These are phyloP conservation scores for Hippopotamus amphibius DNA, from an alignment of 2,113 vertebrate species.

Conservation along the genomic window DNA sequence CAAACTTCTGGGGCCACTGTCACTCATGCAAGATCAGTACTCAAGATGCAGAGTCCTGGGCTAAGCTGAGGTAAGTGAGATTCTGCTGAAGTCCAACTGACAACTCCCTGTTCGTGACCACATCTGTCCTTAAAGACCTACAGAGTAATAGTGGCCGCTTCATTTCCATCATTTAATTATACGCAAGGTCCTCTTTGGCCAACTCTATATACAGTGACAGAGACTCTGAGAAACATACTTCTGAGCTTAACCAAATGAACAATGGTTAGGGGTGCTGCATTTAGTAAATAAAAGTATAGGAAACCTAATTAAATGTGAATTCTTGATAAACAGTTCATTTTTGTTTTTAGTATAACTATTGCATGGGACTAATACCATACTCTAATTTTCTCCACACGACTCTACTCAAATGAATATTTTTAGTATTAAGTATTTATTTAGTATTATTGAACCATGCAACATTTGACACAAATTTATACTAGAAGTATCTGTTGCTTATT, in stretches of 20 bases:
- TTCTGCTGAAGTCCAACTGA: background rate
- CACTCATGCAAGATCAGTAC: background rate
- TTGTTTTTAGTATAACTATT: background rate
- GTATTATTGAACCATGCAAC: background rate
- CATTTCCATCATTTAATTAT: background rate
- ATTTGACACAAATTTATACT: background rate
- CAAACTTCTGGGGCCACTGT: background rate
- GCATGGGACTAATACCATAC: background rate
- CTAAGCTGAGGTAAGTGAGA: background rate
- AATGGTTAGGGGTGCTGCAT: background rate
- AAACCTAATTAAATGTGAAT: background rate
- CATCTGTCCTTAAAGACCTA: background rate
- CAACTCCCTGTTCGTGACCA: background rate
- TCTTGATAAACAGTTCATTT: background rate
- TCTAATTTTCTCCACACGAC: background rate
- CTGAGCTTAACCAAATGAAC: background rate
- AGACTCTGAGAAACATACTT: background rate
- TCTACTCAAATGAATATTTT: background rate
- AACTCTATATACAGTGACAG: background rate
- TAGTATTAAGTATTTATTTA: background rate
- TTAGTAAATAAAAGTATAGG: background rate
- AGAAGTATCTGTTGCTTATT: background rate
- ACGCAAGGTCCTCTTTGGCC: background rate
- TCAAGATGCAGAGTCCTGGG: background rate
- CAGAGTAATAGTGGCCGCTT: background rate